Conservation (phyloP, 2,797 vertebrate genomes). For the Dallia pectoralis region DNA sequence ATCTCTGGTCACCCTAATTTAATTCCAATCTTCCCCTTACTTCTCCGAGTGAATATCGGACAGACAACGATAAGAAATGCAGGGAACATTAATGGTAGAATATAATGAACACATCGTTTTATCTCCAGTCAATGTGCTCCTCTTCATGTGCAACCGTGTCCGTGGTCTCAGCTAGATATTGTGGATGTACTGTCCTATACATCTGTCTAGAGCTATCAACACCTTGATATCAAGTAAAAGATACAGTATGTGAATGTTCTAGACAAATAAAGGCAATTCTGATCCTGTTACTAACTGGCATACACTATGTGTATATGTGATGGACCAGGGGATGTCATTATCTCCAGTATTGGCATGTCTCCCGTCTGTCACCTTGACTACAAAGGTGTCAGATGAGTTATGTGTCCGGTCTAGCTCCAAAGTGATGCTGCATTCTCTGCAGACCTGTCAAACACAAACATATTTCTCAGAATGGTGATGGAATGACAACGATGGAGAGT, state of each 20-base stretch:
- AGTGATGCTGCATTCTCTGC: background rate
- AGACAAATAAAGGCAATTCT: no score
- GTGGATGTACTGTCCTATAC: no score
- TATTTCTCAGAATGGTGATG: background rate
- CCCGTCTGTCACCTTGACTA: slow-evolving; percentile 49
- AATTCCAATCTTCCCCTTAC: slow-evolving; percentile 27
- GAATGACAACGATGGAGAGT: no score
- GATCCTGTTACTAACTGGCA: slow-evolving; percentile 1
- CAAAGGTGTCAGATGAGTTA: slow-evolving; percentile 68
- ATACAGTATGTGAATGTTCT: no score
- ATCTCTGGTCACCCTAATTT: slow-evolving; percentile 68
- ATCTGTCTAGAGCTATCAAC: no score
- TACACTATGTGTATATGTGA: slow-evolving; percentile 55
- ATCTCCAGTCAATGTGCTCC: slow-evolving; percentile 56
- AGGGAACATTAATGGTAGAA: no score
- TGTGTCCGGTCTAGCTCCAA: slow-evolving; percentile 44
- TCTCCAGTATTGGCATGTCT: slow-evolving; percentile 47
- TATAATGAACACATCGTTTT: slow-evolving; percentile 50
- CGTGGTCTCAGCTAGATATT: background rate
- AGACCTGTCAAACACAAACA: slow-evolving; percentile 22
- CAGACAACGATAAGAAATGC: no score
- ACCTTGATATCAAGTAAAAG: no score
- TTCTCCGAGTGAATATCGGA: slow-evolving; percentile 51
- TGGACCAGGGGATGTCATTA: slow-evolving; percentile 75
- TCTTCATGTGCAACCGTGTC: slow-evolving; percentile 41